A percentile compares a stretch with the other conserved stretches of the same genome.
Evolutionary conservation across 1,140 invertebrate genomes (phyloP).

Genomic region (Brevipalpus yothersi): DNA sequence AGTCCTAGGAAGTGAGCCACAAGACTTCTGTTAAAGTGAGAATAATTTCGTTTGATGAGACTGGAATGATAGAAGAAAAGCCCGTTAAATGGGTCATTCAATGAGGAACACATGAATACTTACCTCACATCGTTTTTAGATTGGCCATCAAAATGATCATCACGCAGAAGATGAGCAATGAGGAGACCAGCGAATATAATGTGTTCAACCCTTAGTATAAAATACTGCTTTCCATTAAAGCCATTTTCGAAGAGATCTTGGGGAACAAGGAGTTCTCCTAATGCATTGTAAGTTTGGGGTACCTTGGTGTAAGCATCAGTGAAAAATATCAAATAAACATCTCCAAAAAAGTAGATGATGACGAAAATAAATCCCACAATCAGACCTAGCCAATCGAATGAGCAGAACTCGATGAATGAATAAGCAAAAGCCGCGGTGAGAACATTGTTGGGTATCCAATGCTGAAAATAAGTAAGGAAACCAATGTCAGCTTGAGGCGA

Average conservation of each 20-base stretch:
- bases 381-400: conserved; percentile 86
- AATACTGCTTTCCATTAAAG: conserved; percentile 72
- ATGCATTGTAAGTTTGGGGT: conserved; percentile 93
- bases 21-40: conserved; percentile 85
- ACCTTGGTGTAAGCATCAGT: conserved; percentile 99
- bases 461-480: conserved; percentile 30
- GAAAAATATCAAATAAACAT: conserved; percentile 96
- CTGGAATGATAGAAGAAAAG: conserved; percentile 26
- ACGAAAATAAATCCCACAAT: conserved; percentile 81
- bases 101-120: conserved; percentile 7
- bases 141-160: too few relatives aligned
- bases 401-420: conserved; percentile 87
- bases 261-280: conserved; percentile 96
- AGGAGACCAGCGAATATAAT: conserved; percentile 98
- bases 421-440: conserved; percentile 94
- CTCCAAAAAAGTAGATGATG: conserved; percentile 94
- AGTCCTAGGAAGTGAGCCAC: conserved; percentile 80
- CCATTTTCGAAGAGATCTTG: conserved; percentile 89
- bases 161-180: conserved; percentile 82
- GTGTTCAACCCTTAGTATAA: conserved; percentile 94
- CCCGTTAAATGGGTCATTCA: conserved; percentile 1
- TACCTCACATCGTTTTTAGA: too few relatives aligned
- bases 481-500: conserved; percentile 9
- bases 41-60: conserved; percentile 55
- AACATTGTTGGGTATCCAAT: conserved; percentile 97